phyloP scores from a whole-genome alignment of 2,113 vertebrate species.

The Pavo muticus region DNA sequence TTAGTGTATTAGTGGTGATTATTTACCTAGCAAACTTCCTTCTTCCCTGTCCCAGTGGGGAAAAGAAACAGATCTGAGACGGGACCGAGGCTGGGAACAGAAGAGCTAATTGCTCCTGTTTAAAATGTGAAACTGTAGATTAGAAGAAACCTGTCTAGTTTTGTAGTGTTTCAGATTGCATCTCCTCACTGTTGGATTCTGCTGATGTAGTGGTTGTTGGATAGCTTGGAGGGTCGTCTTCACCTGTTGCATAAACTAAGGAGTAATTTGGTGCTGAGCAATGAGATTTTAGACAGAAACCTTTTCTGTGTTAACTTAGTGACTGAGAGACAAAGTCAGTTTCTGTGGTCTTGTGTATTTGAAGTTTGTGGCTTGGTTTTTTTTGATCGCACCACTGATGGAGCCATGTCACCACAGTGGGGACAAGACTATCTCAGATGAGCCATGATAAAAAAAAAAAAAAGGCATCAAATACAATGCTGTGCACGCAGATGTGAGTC shows the following conservation, averaged over 20 bases:
- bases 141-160: background rate
- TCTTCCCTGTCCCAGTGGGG: constrained; percentile 7
- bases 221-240: background rate
- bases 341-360: background rate
- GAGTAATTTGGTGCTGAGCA: background rate
- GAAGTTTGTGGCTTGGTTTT: background rate
- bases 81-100: background rate
- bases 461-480: background rate
- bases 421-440: background rate
- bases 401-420: fast-evolving
- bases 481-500: fast-evolving
- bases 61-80: background rate
- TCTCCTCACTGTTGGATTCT: background rate
- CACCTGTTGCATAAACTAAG: background rate
- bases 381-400: background rate
- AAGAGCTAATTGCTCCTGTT: background rate
- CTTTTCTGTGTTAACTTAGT: background rate
- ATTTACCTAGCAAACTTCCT: constrained; percentile 57
- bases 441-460: background rate
- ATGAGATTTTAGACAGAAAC: background rate
- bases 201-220: fast-evolving
- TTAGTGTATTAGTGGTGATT: background rate
- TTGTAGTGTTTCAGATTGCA: background rate
- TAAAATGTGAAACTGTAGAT: background rate
- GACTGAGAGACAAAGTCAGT: fast-evolving